Percentiles rank a stretch among this genome's conserved stretches.
phyloP scores from a whole-genome alignment of 2,888 invertebrate species.

The Hylaea fasciaria region DNA sequence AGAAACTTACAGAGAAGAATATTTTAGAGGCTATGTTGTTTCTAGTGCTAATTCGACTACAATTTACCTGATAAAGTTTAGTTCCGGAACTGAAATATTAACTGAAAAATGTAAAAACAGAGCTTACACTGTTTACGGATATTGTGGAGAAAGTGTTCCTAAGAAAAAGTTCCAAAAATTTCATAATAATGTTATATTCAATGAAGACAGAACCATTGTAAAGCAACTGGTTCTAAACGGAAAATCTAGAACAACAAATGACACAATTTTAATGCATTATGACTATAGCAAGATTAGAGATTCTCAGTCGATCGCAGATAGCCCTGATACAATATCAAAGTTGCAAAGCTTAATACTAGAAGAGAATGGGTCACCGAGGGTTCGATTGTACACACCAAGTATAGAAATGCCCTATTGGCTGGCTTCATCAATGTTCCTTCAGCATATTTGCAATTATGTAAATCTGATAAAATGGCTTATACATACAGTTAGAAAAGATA shows the following conservation, averaged over 20 bases:
- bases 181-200: conserved; percentile 52
- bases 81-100: conserved; percentile 37
- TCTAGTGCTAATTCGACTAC: conserved; percentile 46
- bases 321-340: conserved; percentile 58
- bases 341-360: conserved; percentile 61
- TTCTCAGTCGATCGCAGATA: conserved; percentile 63
- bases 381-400: conserved; percentile 34
- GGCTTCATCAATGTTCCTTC: conserved; percentile 70
- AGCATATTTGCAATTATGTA: conserved; percentile 68
- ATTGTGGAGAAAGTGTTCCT: conserved; percentile 43
- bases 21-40: conserved; percentile 61
- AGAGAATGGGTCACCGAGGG: conserved; percentile 42
- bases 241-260: conserved; percentile 44
- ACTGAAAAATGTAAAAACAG: conserved; percentile 39
- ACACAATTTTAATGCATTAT: conserved; percentile 67
- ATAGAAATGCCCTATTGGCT: conserved; percentile 59
- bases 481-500: conserved; percentile 54
- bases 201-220: conserved; percentile 47
- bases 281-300: conserved; percentile 64
- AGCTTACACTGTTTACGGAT: conserved; percentile 55
- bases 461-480: conserved; percentile 66
- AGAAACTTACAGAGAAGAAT: conserved; percentile 46
- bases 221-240: conserved; percentile 57
- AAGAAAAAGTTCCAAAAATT: conserved; percentile 33
- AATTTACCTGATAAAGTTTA: conserved; percentile 63